Conservation (phyloP, 2,888 invertebrate genomes). For the Stenoptilia bipunctidactyla region DNA sequence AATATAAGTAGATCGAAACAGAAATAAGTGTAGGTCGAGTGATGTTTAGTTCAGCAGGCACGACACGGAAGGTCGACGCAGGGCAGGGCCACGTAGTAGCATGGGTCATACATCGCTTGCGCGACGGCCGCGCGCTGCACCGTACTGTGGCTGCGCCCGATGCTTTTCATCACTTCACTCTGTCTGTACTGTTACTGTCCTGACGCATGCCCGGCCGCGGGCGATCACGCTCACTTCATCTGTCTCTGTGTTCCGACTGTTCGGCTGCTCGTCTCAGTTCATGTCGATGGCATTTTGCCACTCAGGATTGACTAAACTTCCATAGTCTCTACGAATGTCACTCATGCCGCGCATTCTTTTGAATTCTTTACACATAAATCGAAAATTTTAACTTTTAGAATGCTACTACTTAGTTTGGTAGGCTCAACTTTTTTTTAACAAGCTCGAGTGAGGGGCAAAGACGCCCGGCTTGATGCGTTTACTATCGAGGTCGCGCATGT, state of each 20-base stretch:
- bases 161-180: constrained; percentile 70
- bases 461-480: constrained; percentile 15
- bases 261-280: constrained; percentile 60
- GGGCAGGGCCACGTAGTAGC: constrained; percentile 50
- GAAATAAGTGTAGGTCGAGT: no score
- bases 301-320: constrained; percentile 51
- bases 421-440: neutral
- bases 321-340: constrained; percentile 61
- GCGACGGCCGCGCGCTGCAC: constrained; percentile 67
- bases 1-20: no score
- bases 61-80: neutral
- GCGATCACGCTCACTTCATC: constrained; percentile 70
- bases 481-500: constrained; percentile 45
- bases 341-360: constrained; percentile 66
- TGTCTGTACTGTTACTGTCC: constrained; percentile 67
- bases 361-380: constrained; percentile 58
- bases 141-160: constrained; percentile 71
- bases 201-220: constrained; percentile 68
- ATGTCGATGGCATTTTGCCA: constrained; percentile 61
- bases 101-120: constrained; percentile 70
- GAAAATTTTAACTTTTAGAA: neutral
- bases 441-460: neutral
- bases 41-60: neutral
- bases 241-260: constrained; percentile 66
- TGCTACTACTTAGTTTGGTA: neutral